These are phyloP conservation scores for Stenodema calcarata DNA, from an alignment of 2,888 invertebrate genomes.

Conservation along the genomic window DNA sequence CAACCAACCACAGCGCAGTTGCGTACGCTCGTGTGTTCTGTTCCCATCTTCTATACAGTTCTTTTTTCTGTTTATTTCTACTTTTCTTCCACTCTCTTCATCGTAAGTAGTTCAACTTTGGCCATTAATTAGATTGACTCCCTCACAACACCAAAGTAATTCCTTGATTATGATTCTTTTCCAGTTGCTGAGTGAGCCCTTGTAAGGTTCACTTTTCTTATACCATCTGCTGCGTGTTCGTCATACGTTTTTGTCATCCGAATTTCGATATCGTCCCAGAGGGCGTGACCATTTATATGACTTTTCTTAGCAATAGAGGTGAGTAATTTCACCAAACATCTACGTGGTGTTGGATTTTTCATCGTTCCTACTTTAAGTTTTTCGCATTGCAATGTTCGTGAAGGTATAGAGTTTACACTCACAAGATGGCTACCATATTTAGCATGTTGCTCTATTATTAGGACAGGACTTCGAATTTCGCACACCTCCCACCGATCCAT, in stretches of 20 bases:
- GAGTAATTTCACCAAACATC: constrained; percentile 62
- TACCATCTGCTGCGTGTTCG: constrained; percentile 51
- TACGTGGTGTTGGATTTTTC: not conserved
- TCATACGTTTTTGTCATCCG: constrained; percentile 48
- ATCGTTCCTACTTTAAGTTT: not conserved
- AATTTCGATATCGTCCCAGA: constrained; percentile 71
- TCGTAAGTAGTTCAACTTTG: not conserved
- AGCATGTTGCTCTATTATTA: constrained; percentile 37
- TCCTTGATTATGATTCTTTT: not conserved
- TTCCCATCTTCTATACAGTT: not conserved
- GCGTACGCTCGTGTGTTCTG: constrained; percentile 28
- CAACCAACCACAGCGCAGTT: constrained; percentile 10
- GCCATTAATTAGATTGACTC: not conserved
- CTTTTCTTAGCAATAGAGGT: constrained; percentile 94
- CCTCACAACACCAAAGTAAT: not conserved
- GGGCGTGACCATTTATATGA: constrained; percentile 94
- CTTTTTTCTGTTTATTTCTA: constrained; percentile 36
- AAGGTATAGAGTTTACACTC: not conserved
- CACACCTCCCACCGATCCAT: not conserved
- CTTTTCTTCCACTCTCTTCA: constrained; percentile 6
- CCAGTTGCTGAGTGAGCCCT: constrained; percentile 30
- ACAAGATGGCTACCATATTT: constrained; percentile 45
- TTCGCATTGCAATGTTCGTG: not conserved
- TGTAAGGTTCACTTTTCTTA: constrained; percentile 37
- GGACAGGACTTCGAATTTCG: not conserved